Conservation (phyloP, 1,140 invertebrate species). For the Leptinotarsa undecemlineata region DNA sequence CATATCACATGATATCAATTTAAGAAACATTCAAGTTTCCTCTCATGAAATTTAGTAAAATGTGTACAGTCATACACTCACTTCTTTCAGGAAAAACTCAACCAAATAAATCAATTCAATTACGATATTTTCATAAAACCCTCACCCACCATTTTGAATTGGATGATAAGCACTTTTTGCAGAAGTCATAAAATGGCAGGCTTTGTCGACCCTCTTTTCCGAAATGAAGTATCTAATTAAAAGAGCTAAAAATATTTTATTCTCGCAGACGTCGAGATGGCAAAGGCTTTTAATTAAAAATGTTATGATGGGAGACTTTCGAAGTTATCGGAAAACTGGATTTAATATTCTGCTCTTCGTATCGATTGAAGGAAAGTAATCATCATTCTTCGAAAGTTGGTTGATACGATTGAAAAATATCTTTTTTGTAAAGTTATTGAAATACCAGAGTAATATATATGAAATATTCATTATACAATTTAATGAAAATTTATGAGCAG, state of each 20-base stretch:
- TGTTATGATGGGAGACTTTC: constrained; percentile 9
- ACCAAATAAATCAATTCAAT: background rate
- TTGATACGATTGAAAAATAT: too few relatives aligned
- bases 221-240: constrained; percentile 26
- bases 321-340: constrained; percentile 1
- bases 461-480: too few relatives aligned
- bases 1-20: too few relatives aligned
- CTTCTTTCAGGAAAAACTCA: background rate
- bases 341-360: background rate
- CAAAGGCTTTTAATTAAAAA: constrained; percentile 21
- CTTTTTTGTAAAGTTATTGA: too few relatives aligned
- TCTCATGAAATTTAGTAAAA: too few relatives aligned
- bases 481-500: too few relatives aligned
- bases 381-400: background rate
- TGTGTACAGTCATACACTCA: too few relatives aligned
- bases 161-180: constrained; percentile 7
- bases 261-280: constrained; percentile 10
- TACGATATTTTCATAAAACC: background rate
- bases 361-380: background rate
- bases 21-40: too few relatives aligned
- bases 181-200: constrained; percentile 25
- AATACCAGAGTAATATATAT: too few relatives aligned
- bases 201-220: constrained; percentile 24
- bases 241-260: constrained; percentile 20
- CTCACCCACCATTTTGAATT: constrained; percentile 19